Conservation (phyloP, 2,888 invertebrate species). For the Syritta pipiens region DNA sequence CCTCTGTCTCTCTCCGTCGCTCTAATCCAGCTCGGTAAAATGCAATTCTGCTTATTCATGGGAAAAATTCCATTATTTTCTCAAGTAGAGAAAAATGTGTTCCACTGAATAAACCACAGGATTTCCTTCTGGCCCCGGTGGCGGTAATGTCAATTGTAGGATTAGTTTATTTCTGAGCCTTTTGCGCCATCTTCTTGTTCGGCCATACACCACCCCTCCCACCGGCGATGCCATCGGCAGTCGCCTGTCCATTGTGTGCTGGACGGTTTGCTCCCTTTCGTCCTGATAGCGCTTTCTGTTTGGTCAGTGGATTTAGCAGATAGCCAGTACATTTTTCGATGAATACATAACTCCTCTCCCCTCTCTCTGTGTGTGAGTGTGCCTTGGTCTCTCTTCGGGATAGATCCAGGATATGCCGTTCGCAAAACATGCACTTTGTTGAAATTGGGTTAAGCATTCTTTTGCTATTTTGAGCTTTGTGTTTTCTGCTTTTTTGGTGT, state of each 20-base stretch:
- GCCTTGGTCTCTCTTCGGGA: not conserved
- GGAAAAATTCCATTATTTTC: slow-evolving; percentile 66
- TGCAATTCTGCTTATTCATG: slow-evolving; percentile 67
- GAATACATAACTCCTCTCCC: slow-evolving; percentile 41
- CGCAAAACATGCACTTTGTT: slow-evolving; percentile 46
- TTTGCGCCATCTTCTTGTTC: slow-evolving; percentile 17
- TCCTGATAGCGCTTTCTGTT: slow-evolving; percentile 32
- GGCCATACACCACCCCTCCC: no score
- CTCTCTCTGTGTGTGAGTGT: not conserved
- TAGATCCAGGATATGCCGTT: slow-evolving; percentile 18
- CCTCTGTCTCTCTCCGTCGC: not conserved
- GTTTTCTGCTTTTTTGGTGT: slow-evolving; percentile 7
- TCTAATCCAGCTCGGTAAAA: slow-evolving; percentile 52
- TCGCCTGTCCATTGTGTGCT: no score
- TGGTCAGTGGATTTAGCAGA: slow-evolving; percentile 56
- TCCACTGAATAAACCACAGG: slow-evolving; percentile 54
- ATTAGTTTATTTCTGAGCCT: slow-evolving; percentile 54
- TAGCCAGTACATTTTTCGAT: slow-evolving; percentile 51
- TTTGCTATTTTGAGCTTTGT: slow-evolving; percentile 10
- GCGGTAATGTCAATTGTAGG: slow-evolving; percentile 66
- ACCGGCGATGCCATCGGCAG: no score
- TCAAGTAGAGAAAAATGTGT: slow-evolving; percentile 62
- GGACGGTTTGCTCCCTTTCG: no score
- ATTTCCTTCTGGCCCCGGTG: slow-evolving; percentile 56
- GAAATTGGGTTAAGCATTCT: slow-evolving; percentile 59